Conservation (phyloP, 1,140 invertebrate genomes). For the Luehdorfia chinensis region DNA sequence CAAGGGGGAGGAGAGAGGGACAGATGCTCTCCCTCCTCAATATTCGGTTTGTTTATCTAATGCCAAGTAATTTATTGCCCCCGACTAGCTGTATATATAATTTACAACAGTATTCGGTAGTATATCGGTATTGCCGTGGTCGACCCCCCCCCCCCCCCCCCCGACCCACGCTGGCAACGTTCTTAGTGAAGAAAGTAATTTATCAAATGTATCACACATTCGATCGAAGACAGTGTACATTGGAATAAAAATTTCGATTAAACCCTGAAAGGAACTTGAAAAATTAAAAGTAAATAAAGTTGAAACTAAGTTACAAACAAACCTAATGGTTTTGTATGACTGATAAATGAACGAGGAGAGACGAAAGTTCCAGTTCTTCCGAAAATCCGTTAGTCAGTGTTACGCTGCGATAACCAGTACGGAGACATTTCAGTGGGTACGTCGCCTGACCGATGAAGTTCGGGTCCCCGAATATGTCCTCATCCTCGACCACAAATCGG, state of each 20-base stretch:
- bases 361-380: constrained; percentile 95
- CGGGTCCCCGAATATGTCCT: constrained; percentile 98
- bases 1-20: background rate
- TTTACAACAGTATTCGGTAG: too few species aligned
- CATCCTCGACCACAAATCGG: constrained; percentile 96
- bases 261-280: constrained; percentile 1
- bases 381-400: constrained; percentile 93
- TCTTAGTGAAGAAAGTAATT: too few species aligned
- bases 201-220: too few species aligned
- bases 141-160: too few species aligned
- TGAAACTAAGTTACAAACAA: too few species aligned
- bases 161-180: too few species aligned
- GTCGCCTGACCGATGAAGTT: constrained; percentile 98
- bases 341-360: constrained; percentile 89
- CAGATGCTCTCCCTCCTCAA: too few species aligned
- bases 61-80: too few species aligned
- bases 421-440: constrained; percentile 87
- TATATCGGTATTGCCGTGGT: too few species aligned
- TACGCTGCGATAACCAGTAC: constrained; percentile 93
- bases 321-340: constrained; percentile 22
- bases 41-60: too few species aligned
- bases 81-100: too few species aligned
- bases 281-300: background rate
- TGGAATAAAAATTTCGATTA: background rate
- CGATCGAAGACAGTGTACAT: too few species aligned